A percentile compares a stretch with the other conserved stretches of the same genome.
phyloP scores from a whole-genome alignment of 2,797 vertebrate species.

The Sciurus vulgaris region DNA sequence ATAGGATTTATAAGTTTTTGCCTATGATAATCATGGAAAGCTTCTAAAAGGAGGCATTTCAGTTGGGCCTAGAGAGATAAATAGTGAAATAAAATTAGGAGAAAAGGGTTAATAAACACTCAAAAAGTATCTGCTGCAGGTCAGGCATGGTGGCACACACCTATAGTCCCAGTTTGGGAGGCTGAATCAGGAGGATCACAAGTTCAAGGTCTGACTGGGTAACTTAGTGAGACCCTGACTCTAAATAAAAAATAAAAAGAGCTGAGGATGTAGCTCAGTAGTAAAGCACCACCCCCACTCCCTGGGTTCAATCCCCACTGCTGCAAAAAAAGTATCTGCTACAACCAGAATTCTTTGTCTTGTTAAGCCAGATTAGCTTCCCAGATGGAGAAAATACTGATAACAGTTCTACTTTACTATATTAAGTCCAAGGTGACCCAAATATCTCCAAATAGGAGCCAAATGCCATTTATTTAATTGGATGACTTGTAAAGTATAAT shows the following conservation, averaged over 20 bases:
- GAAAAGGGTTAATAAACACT: slow-evolving; percentile 19
- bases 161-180: too few species aligned
- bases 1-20: background rate
- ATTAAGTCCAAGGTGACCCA: slow-evolving; percentile 54
- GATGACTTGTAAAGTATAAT: background rate
- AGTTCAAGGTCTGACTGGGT: too few species aligned
- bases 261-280: too few species aligned
- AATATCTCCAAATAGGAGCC: slow-evolving; percentile 40
- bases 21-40: background rate
- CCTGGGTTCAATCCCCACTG: too few species aligned
- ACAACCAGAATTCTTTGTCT: slow-evolving; percentile 4
- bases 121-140: background rate
- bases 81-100: slow-evolving; percentile 9
- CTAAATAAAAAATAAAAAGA: too few species aligned
- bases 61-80: background rate
- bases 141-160: too few species aligned
- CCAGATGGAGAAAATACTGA: slow-evolving; percentile 27
- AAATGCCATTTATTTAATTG: slow-evolving; percentile 60
- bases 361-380: slow-evolving; percentile 9
- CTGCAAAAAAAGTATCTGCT: background rate
- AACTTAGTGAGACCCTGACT: too few species aligned
- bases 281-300: background rate
- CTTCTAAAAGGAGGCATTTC: slow-evolving; percentile 49
- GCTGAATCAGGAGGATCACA: too few species aligned
- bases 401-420: background rate